A percentile compares a stretch with the other conserved stretches of the same genome.
Evolutionary conservation across 2,888 invertebrate genomes (phyloP).

Genomic region (Cenopis cana): DNA sequence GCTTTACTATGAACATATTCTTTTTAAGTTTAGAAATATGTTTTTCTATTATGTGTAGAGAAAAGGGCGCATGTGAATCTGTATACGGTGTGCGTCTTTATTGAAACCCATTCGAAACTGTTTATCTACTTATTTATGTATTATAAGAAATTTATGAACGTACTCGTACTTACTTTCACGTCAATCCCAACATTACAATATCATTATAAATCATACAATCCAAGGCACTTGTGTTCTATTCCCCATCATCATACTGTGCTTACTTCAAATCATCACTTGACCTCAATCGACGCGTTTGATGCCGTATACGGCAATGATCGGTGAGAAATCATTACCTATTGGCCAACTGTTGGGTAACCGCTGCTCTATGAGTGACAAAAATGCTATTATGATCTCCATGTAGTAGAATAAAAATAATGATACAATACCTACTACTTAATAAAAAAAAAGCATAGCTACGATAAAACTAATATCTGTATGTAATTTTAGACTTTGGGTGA

Average conservation of each 20-base stretch:
- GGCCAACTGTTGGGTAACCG: conserved; percentile 14
- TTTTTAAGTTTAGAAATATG: no score
- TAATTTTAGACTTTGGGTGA: no score
- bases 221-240: conserved; percentile 14
- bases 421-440: neutral
- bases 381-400: neutral
- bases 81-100: no score
- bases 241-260: conserved; percentile 5
- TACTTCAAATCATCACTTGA: conserved; percentile 25
- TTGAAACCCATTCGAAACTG: no score
- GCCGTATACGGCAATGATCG: conserved; percentile 22
- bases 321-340: conserved; percentile 24
- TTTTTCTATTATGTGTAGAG: no score
- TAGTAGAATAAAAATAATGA: neutral
- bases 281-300: conserved; percentile 23
- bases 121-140: no score
- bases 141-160: neutral
- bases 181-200: conserved; percentile 18
- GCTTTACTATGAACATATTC: no score
- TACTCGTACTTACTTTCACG: neutral
- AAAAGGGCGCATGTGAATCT: no score
- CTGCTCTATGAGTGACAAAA: conserved; percentile 7
- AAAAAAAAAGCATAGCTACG: neutral
- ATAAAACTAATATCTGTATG: no score
- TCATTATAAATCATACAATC: conserved; percentile 24